Conservation (phyloP, 2,888 invertebrate genomes). For the Agriotes lineatus region DNA sequence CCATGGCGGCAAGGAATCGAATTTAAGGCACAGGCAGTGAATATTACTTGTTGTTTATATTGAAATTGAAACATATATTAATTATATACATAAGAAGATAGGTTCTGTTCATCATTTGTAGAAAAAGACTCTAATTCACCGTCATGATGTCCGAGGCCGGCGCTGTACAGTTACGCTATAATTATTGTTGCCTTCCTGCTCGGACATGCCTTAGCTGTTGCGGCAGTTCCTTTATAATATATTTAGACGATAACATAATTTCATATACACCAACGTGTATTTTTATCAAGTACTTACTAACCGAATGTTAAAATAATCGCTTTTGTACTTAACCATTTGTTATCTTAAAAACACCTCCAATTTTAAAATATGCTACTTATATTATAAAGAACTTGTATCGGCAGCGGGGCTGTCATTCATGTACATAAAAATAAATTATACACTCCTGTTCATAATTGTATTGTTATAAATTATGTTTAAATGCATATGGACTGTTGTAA, state of each 20-base stretch:
- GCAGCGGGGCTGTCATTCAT: slow-evolving; percentile 43
- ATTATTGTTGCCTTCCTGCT: slow-evolving; percentile 47
- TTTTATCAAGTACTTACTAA: slow-evolving; percentile 33
- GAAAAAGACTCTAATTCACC: slow-evolving; percentile 49
- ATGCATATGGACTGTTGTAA: slow-evolving; percentile 62
- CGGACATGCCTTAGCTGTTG: slow-evolving; percentile 45
- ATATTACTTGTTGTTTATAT: slow-evolving; percentile 45
- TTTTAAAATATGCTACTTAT: slow-evolving; percentile 34
- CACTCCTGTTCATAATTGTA: slow-evolving; percentile 62
- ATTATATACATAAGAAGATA: slow-evolving; percentile 44
- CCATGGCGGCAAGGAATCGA: slow-evolving; percentile 67
- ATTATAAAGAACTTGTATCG: slow-evolving; percentile 43
- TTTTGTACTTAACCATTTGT: slow-evolving; percentile 37
- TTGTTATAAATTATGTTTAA: slow-evolving; percentile 62
- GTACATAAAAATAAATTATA: slow-evolving; percentile 60
- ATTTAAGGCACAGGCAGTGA: slow-evolving; percentile 68
- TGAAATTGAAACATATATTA: slow-evolving; percentile 43
- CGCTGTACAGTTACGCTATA: slow-evolving; percentile 49
- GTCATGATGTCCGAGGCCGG: slow-evolving; percentile 47
- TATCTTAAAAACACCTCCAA: slow-evolving; percentile 31
- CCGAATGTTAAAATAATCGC: slow-evolving; percentile 23
- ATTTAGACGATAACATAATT: slow-evolving; percentile 35
- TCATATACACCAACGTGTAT: slow-evolving; percentile 23
- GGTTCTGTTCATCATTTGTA: slow-evolving; percentile 47
- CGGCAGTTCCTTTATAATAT: slow-evolving; percentile 46